Conservation (phyloP, 2,888 invertebrate genomes). For the Leucania comma region DNA sequence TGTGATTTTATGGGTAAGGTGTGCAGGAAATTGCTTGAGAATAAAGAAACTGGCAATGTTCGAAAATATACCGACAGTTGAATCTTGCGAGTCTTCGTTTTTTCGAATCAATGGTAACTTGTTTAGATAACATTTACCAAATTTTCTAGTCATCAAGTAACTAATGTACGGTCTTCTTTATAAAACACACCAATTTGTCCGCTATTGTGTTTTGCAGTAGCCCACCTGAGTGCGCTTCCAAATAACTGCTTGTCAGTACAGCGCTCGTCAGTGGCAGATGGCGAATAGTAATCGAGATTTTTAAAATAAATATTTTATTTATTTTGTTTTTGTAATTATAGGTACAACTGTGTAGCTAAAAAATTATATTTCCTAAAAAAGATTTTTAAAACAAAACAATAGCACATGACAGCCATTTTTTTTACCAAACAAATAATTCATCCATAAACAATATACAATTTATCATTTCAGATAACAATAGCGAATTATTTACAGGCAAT, state of each 20-base stretch:
- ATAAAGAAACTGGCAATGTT: conserved; percentile 14
- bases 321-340: too few relatives aligned
- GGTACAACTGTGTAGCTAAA: not conserved
- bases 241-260: too few relatives aligned
- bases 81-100: not conserved
- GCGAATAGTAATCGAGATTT: not conserved
- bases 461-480: conserved; percentile 20
- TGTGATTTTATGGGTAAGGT: conserved; percentile 36
- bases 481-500: conserved; percentile 40
- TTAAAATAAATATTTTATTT: not conserved
- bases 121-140: not conserved
- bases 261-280: too few relatives aligned
- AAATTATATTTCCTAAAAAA: not conserved
- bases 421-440: conserved; percentile 11
- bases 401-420: not conserved
- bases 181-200: not conserved
- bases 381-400: not conserved
- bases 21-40: conserved; percentile 13
- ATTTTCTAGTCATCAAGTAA: not conserved
- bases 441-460: not conserved
- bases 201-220: not conserved
- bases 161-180: too few relatives aligned
- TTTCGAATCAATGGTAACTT: not conserved
- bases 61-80: not conserved
- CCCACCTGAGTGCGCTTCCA: too few relatives aligned